Evolutionary conservation across 2,888 invertebrate genomes (phyloP).

Genomic region (Pachydiplax longipennis): DNA sequence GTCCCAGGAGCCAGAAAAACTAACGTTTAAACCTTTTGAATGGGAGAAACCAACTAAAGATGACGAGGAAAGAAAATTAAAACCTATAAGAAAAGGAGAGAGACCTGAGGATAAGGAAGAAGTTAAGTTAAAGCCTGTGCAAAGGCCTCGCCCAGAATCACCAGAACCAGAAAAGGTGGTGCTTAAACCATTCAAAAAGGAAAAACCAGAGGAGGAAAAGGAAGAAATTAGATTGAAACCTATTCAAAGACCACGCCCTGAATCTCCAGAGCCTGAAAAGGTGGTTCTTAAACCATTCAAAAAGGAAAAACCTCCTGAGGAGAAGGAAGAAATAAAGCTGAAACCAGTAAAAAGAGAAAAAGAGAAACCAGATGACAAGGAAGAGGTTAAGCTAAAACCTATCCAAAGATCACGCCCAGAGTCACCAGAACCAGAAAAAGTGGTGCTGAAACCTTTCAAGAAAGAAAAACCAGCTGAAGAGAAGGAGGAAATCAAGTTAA

Average conservation of each 20-base stretch:
- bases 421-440: slow-evolving; percentile 55
- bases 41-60: neutral
- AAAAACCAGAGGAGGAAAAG: slow-evolving; percentile 55
- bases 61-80: neutral
- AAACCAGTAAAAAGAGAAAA: slow-evolving; percentile 53
- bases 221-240: slow-evolving; percentile 47
- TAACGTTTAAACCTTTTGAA: neutral
- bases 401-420: neutral
- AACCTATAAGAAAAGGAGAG: slow-evolving; percentile 2
- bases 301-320: slow-evolving; percentile 49
- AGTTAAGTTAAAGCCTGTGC: slow-evolving; percentile 50
- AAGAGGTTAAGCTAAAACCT: slow-evolving; percentile 29
- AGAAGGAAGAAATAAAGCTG: slow-evolving; percentile 51
- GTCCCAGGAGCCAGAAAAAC: slow-evolving; percentile 15
- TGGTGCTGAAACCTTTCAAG: slow-evolving; percentile 58
- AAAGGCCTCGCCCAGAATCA: slow-evolving; percentile 48
- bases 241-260: neutral
- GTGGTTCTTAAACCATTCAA: slow-evolving; percentile 53
- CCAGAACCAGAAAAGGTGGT: slow-evolving; percentile 48
- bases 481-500: slow-evolving; percentile 51
- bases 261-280: slow-evolving; percentile 34
- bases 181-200: slow-evolving; percentile 55
- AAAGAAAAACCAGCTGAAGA: slow-evolving; percentile 56
- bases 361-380: slow-evolving; percentile 51
- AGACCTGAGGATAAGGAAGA: slow-evolving; percentile 46